Base-by-base conservation (phyloP, 2,113 vertebrate genomes). In the Podocnemis expansa region DNA sequence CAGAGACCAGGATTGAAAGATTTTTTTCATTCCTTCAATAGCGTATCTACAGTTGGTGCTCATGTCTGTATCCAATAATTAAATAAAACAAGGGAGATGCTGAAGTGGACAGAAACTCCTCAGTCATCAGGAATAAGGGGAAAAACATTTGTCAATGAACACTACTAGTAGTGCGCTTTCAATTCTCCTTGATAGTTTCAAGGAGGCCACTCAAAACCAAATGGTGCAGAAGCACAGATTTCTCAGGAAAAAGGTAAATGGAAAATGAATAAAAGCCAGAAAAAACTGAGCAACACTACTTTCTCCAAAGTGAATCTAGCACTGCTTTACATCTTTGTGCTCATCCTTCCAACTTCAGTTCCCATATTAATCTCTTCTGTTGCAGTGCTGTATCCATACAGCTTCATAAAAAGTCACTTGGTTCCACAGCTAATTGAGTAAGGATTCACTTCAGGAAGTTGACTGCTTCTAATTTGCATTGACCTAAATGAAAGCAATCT, bases 161-260 rank as follows among this genome's bases (percentile, higher is more conserved):
- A 73, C 10, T 73, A 38, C 22, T 73, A 21, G 67, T 31, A 82
- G 78, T 83, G 0, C 8, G 47, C 38, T 83, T 87, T 25, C 22
- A 52, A 31, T n/a, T 34, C 27, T 70, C 84, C 85, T 81, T n/a
- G 89, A 43, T 85, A 80, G 60, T 85, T 96, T 90, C 70, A 89
- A 73, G 43, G 24, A 87, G 34, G 70, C 43, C 47, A 49, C 22
- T 88, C 54, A 87, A 73, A 34, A 84, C 63, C 19, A n/a, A 70
- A 70, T 21, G 63, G n/a, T 70, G 34, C n/a, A 70, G n/a, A 19
- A 21, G 5, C 14, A n/a, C 17, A 38, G 63, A 38, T 60, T 60
- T 13, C 29, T 60, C 56, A 3, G 56, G 29, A 29, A 31, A 60
- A 31, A 60, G 31, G 56, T 60, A 60, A 60, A 27, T 6, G 56